A percentile compares a stretch with the other conserved stretches of the same genome.
These are phyloP conservation scores for Avahi laniger DNA, from an alignment of 2,797 vertebrate genomes.

Conservation along the genomic window DNA sequence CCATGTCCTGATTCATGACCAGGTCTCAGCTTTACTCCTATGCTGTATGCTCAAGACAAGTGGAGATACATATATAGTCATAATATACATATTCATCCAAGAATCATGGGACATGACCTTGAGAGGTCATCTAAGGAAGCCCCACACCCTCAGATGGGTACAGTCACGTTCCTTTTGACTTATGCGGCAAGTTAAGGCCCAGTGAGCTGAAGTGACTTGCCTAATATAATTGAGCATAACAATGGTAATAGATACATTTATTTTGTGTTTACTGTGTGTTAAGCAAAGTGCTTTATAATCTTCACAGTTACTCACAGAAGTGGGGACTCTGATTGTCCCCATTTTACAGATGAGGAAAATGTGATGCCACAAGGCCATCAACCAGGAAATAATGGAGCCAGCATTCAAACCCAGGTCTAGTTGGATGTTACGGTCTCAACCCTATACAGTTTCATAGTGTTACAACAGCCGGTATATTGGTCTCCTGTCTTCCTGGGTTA, in stretches of 20 bases:
- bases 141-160: not conserved
- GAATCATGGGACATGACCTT: not conserved
- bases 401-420: not conserved
- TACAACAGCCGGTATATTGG: not conserved
- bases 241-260: not conserved
- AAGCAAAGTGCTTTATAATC: not conserved
- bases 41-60: not conserved
- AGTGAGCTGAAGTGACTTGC: not conserved
- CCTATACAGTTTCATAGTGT: not conserved
- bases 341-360: slow-evolving; percentile 15
- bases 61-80: not conserved
- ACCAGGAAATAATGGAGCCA: not conserved
- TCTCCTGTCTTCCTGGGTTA: not conserved
- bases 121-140: not conserved
- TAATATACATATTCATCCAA: not conserved
- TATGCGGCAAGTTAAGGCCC: not conserved
- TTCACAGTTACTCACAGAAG: not conserved
- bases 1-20: not conserved
- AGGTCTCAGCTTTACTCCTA: not conserved
- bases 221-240: not conserved
- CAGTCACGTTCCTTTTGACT: not conserved
- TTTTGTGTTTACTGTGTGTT: not conserved
- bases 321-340: too few species aligned
- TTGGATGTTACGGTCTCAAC: not conserved
- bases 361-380: not conserved